Percentiles rank a stretch among this genome's conserved stretches.
Conservation (phyloP, 2,888 invertebrate genomes). For the Erynnis tages region DNA sequence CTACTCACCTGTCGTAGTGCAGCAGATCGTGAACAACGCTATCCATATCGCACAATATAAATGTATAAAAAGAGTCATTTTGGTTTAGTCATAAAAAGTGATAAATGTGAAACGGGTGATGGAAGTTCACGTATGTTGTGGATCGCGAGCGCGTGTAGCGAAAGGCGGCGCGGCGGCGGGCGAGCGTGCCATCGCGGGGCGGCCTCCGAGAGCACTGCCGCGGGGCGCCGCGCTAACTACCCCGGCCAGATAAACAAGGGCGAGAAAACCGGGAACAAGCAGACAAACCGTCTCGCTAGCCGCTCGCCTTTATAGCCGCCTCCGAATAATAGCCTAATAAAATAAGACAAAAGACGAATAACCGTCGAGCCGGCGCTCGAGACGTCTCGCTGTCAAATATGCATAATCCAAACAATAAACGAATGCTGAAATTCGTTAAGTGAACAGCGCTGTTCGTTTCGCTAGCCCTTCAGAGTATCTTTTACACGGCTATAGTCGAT, state of each 20-base stretch:
- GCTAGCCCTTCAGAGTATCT: not conserved
- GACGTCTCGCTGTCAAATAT: slow-evolving; percentile 43
- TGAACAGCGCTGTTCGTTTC: slow-evolving; percentile 23
- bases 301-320: slow-evolving; percentile 66
- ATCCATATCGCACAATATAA: slow-evolving; percentile 76
- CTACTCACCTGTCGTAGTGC: slow-evolving; percentile 72
- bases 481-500: not conserved
- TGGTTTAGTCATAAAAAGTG: slow-evolving; percentile 51
- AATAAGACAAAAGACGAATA: slow-evolving; percentile 73
- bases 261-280: slow-evolving; percentile 73
- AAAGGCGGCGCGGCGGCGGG: slow-evolving; percentile 47
- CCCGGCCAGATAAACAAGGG: slow-evolving; percentile 76
- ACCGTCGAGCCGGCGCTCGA: slow-evolving; percentile 41
- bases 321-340: slow-evolving; percentile 66
- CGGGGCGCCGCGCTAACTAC: slow-evolving; percentile 60
- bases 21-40: slow-evolving; percentile 64
- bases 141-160: slow-evolving; percentile 50
- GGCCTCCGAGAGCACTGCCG: slow-evolving; percentile 48
- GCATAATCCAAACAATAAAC: slow-evolving; percentile 40
- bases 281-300: slow-evolving; percentile 80
- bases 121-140: slow-evolving; percentile 61
- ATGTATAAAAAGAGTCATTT: slow-evolving; percentile 79
- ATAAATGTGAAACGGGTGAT: slow-evolving; percentile 35
- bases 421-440: slow-evolving; percentile 28
- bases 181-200: slow-evolving; percentile 75